A percentile compares a stretch with the other conserved stretches of the same genome.
Evolutionary conservation across 2,888 invertebrate genomes (phyloP).

Genomic region (Habrosyne pyritoides): DNA sequence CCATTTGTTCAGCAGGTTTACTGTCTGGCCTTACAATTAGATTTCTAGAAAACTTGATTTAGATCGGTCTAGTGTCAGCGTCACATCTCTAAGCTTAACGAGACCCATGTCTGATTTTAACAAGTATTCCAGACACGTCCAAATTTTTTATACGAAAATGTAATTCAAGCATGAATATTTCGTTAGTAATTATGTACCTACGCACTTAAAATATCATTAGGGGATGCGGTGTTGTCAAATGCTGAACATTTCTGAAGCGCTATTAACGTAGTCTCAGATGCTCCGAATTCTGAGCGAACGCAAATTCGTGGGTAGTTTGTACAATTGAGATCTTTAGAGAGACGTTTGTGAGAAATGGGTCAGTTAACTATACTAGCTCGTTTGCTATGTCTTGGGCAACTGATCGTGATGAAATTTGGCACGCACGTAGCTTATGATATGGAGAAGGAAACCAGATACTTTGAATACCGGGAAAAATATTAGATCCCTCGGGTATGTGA

Average conservation of each 20-base stretch:
- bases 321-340: background rate
- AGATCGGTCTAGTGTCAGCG: background rate
- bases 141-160: background rate
- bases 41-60: background rate
- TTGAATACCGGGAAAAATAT: too few species aligned
- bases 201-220: background rate
- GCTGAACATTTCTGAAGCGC: background rate
- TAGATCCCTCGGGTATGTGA: too few species aligned
- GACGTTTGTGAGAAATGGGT: too few species aligned
- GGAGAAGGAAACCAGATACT: too few species aligned
- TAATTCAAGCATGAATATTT: background rate
- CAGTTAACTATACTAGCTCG: too few species aligned
- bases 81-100: background rate
- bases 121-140: background rate
- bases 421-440: too few species aligned
- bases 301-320: background rate
- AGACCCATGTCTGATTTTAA: background rate
- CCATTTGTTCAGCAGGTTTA: too few species aligned
- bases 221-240: background rate
- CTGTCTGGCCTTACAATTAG: too few species aligned
- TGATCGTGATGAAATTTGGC: too few species aligned
- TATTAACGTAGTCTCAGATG: background rate
- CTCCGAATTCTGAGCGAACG: background rate
- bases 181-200: background rate
- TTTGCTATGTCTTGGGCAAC: too few species aligned